These are phyloP conservation scores for Ammodytes dubius DNA, from an alignment of 2,113 vertebrate genomes.

Conservation along the genomic window DNA sequence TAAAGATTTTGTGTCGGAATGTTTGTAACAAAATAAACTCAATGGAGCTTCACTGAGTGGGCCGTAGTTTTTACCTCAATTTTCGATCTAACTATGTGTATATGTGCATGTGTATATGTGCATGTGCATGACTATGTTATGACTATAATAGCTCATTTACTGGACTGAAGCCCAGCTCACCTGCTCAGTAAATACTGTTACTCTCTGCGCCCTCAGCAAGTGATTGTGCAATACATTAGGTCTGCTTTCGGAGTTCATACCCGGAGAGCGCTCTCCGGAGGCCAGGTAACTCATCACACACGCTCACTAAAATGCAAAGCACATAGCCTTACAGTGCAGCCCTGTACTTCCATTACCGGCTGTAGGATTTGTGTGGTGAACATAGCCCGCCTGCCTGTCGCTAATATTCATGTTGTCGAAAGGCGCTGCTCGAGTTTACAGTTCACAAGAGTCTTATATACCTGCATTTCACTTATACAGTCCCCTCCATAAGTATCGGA, in stretches of 20 bases:
- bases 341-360: constrained; percentile 52
- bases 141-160: constrained; percentile 22
- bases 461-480: constrained; percentile 2
- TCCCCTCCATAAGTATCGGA: too few species aligned
- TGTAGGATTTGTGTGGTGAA: constrained; percentile 39
- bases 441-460: constrained; percentile 7
- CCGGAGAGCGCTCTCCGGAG: constrained; percentile 52
- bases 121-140: constrained; percentile 2
- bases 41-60: too few species aligned
- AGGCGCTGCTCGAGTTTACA: constrained; percentile 15
- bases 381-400: constrained; percentile 24
- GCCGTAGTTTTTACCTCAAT: too few species aligned
- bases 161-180: constrained; percentile 41
- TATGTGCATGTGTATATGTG: not conserved
- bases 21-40: too few species aligned
- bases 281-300: constrained; percentile 57
- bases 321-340: constrained; percentile 30
- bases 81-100: too few species aligned
- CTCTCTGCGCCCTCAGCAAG: constrained; percentile 25
- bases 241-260: constrained; percentile 54
- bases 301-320: constrained; percentile 47
- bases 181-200: constrained; percentile 51
- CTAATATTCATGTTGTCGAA: constrained; percentile 6
- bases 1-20: too few species aligned
- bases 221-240: constrained; percentile 55